phyloP scores from a whole-genome alignment of 2,113 vertebrate genomes.

The Indri indri region DNA sequence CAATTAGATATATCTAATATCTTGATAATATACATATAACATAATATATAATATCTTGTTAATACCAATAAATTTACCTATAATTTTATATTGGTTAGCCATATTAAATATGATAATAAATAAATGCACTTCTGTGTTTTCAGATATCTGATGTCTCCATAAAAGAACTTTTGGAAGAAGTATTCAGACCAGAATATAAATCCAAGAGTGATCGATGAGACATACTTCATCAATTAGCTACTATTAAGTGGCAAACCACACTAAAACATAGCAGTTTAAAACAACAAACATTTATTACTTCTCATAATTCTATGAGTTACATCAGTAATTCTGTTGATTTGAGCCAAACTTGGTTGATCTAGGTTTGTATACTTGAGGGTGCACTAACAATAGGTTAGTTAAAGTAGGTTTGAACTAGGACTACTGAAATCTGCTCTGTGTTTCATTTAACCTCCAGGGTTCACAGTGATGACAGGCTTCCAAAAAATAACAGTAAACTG shows the following conservation, averaged over 20 bases:
- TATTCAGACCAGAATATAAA: not conserved
- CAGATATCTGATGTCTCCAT: not conserved
- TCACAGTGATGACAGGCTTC: not conserved
- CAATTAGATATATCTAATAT: too few species aligned
- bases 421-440: not conserved
- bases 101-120: not conserved
- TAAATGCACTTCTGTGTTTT: not conserved
- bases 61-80: too few species aligned
- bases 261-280: not conserved
- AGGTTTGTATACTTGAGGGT: not conserved
- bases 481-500: not conserved
- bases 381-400: not conserved
- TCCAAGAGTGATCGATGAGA: not conserved
- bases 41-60: too few species aligned
- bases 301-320: not conserved
- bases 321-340: not conserved
- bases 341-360: not conserved
- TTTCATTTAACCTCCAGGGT: not conserved
- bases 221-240: not conserved
- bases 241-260: not conserved
- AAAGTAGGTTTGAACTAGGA: not conserved
- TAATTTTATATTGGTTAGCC: too few species aligned
- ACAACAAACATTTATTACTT: not conserved
- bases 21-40: too few species aligned
- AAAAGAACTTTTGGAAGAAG: not conserved